Evolutionary conservation across 2,888 invertebrate genomes (phyloP), one percentile per base, ranked within the genome.

Genomic region (Chirona hameri): DNA sequence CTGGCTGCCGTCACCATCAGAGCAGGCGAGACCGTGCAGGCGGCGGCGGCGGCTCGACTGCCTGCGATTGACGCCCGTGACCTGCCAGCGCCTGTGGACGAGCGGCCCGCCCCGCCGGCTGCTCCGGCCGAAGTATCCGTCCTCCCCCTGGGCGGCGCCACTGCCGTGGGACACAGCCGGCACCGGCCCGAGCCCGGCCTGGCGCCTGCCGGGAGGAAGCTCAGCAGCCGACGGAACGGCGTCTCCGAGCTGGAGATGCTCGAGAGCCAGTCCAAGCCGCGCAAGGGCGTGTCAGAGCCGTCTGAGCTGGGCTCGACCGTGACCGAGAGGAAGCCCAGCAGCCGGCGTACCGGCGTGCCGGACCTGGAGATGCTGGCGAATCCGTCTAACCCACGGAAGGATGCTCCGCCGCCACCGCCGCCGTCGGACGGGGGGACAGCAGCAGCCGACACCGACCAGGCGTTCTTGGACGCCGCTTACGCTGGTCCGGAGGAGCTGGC

Each of bases 121-220:
- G 29, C 0, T 3, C 29, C 27, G 29, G 29, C 12, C 29, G 72
- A 52, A 18, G 15, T 52, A 12, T 18, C 52, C 52, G 52, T 52
- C 52, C 18, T 52, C 52, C 18, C 52, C 52, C 52, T 52, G 52
- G 12, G 18, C 72, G 72, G 4, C 15, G 31, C 72, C 72, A 29
- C 31, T 18, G 31, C 7, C 46, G 46, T 18, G 9, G 31, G 72
- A 14, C 76, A 18, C 76, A 46, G 46, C 76, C 39, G 76, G 10
- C 76, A 76, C 39, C 21, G 76, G 21, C 76, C 76, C 46, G 76
- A 76, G 76, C 76, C 76, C 21, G 76, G 76, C 12, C 76, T 76
- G 76, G 76, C 76, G 27, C 69, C 69, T 10, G 27, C 69, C 14
- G 69, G 29, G 29, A 27, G 27, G n/a, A 69, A 69, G 69, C 69